Evolutionary conservation across 2,797 vertebrate species (phyloP).

Genomic region (Merluccius polli): DNA sequence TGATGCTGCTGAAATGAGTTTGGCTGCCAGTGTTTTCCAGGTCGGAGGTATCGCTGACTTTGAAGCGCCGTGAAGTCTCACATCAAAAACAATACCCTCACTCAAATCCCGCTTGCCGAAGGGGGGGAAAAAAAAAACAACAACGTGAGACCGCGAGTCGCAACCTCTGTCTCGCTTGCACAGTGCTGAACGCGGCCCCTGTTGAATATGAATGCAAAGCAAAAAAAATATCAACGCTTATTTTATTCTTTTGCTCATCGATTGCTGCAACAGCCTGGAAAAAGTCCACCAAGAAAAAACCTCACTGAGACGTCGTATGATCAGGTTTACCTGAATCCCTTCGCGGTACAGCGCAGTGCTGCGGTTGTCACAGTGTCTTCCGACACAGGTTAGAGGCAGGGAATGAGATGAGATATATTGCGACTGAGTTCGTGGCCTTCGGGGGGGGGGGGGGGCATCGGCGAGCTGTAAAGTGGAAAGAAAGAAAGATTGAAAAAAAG

Average conservation of each 20-base stretch:
- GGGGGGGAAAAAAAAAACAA: too few relatives aligned
- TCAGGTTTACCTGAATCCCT: background rate
- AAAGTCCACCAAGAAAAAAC: background rate
- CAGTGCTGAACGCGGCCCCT: background rate
- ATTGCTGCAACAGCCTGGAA: background rate
- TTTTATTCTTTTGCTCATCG: background rate
- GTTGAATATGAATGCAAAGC: too few relatives aligned
- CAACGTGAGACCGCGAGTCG: background rate
- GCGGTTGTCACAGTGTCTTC: background rate
- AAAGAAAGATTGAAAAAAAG: background rate
- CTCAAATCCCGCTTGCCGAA: constrained; percentile 6
- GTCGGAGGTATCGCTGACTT: constrained; percentile 29
- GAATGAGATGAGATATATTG: background rate
- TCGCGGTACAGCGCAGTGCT: background rate
- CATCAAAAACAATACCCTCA: constrained; percentile 13
- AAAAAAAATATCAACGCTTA: too few relatives aligned
- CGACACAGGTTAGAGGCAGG: background rate
- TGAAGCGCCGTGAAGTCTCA: constrained; percentile 21
- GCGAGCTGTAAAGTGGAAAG: background rate
- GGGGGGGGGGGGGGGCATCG: background rate
- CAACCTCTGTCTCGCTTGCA: background rate
- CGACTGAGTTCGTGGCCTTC: background rate
- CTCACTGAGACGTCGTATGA: background rate
- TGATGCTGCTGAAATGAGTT: constrained; percentile 52
- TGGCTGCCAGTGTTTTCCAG: constrained; percentile 43